Percentiles rank a stretch among this genome's conserved stretches.
Conservation (phyloP, 92 coral and sea anemone species). For the Zoanthus sansibaricus region DNA sequence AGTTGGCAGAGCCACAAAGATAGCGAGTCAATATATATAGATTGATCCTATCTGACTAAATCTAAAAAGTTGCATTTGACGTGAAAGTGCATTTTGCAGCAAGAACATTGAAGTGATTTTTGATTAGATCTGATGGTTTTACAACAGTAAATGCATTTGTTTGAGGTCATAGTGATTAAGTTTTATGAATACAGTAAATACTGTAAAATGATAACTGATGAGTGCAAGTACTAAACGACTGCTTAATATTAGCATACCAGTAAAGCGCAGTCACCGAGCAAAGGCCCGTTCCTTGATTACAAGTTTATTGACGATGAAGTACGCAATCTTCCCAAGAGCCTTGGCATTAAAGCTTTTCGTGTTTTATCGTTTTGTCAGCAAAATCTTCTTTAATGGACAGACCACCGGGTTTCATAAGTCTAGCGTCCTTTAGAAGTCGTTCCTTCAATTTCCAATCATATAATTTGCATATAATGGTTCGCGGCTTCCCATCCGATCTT, state of each 20-base stretch:
- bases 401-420: slow-evolving; percentile 44
- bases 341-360: slow-evolving; percentile 45
- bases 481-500: slow-evolving; percentile 17
- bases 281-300: slow-evolving; percentile 22
- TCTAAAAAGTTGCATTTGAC: slow-evolving; percentile 23
- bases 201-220: not conserved
- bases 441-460: slow-evolving; percentile 55
- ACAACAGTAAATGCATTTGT: slow-evolving; percentile 16
- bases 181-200: not conserved
- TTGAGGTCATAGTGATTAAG: slow-evolving; percentile 15
- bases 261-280: slow-evolving; percentile 20
- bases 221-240: slow-evolving; percentile 16
- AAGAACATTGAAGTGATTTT: slow-evolving; percentile 24
- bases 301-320: slow-evolving; percentile 31
- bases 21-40: not conserved
- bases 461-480: slow-evolving; percentile 57
- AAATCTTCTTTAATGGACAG: slow-evolving; percentile 50
- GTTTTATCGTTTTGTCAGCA: slow-evolving; percentile 51
- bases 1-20: slow-evolving; percentile 18
- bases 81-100: slow-evolving; percentile 27
- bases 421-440: slow-evolving; percentile 28
- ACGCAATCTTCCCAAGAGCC: slow-evolving; percentile 47
- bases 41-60: slow-evolving; percentile 17
- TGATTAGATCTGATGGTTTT: slow-evolving; percentile 21
- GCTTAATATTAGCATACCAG: slow-evolving; percentile 19